These are phyloP conservation scores for Cygnus olor DNA, from an alignment of 2,797 vertebrate species.

Conservation along the genomic window DNA sequence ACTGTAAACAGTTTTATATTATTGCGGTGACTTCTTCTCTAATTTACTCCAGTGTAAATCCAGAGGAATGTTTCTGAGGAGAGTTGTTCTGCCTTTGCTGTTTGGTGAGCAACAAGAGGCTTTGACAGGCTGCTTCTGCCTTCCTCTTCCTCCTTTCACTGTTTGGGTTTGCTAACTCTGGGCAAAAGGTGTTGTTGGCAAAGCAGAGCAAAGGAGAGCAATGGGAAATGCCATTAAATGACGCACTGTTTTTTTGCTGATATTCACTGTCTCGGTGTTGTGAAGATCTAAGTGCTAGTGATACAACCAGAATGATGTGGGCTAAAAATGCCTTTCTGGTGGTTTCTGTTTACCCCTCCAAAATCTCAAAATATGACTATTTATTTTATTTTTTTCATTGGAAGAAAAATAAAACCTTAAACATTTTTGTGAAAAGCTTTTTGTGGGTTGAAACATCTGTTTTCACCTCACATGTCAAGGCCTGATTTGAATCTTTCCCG, in stretches of 20 bases:
- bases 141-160: background rate
- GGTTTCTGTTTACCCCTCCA: background rate
- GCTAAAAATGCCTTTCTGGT: conserved; percentile 7
- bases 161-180: background rate
- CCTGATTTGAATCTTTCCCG: conserved; percentile 41
- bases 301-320: background rate
- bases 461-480: conserved; percentile 37
- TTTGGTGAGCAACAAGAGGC: rapidly evolving
- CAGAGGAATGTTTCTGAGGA: conserved; percentile 14
- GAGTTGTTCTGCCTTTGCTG: background rate
- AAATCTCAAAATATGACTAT: conserved; percentile 12
- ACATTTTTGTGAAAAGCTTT: conserved; percentile 43
- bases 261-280: background rate
- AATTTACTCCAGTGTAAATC: conserved; percentile 62
- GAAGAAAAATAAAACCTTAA: conserved; percentile 57
- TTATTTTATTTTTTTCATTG: conserved; percentile 48
- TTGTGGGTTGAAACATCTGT: conserved; percentile 41
- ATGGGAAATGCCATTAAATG: background rate
- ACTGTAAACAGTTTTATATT: conserved; percentile 59
- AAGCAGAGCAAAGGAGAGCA: background rate
- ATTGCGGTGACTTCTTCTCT: conserved; percentile 46
- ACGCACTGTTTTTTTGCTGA: background rate
- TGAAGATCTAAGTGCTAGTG: background rate
- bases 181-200: background rate
- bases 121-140: background rate